A percentile compares a stretch with the other conserved stretches of the same genome.
Evolutionary conservation across 2,888 invertebrate genomes (phyloP).

Genomic region (Idaea aversata): DNA sequence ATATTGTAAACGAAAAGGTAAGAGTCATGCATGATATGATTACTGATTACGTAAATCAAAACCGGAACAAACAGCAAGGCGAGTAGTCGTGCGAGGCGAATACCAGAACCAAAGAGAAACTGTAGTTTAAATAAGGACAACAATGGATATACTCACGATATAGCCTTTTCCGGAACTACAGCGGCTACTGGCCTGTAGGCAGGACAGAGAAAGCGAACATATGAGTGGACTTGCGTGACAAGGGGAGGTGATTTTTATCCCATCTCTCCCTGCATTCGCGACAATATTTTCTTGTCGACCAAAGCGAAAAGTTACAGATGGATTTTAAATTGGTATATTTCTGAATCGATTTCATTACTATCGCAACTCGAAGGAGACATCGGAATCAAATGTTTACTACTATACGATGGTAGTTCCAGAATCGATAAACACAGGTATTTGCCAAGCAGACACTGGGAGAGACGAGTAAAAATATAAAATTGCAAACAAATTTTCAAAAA

Average conservation of each 20-base stretch:
- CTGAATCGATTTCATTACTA: slow-evolving; percentile 16
- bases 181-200: slow-evolving; percentile 92
- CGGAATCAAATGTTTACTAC: not conserved
- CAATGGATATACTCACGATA: slow-evolving; percentile 90
- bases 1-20: slow-evolving; percentile 11
- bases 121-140: slow-evolving; percentile 61
- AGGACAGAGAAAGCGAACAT: slow-evolving; percentile 80
- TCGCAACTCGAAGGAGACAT: not conserved
- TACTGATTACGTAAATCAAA: slow-evolving; percentile 28
- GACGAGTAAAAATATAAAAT: slow-evolving; percentile 13
- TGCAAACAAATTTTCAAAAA: not conserved
- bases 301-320: slow-evolving; percentile 23
- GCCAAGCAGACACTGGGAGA: slow-evolving; percentile 1
- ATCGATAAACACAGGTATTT: not conserved
- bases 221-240: slow-evolving; percentile 74
- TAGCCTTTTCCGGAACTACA: slow-evolving; percentile 96
- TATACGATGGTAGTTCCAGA: not conserved
- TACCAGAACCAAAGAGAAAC: slow-evolving; percentile 44
- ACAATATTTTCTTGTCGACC: slow-evolving; percentile 23
- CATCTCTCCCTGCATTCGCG: slow-evolving; percentile 57
- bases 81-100: slow-evolving; percentile 42
- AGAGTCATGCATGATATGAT: slow-evolving; percentile 30
- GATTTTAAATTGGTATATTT: slow-evolving; percentile 23
- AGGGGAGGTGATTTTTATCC: slow-evolving; percentile 60
- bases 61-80: slow-evolving; percentile 37